Evolutionary conservation across 2,888 invertebrate genomes (phyloP), one percentile per base, ranked within the genome.

Genomic region (Ochropleura plecta): DNA sequence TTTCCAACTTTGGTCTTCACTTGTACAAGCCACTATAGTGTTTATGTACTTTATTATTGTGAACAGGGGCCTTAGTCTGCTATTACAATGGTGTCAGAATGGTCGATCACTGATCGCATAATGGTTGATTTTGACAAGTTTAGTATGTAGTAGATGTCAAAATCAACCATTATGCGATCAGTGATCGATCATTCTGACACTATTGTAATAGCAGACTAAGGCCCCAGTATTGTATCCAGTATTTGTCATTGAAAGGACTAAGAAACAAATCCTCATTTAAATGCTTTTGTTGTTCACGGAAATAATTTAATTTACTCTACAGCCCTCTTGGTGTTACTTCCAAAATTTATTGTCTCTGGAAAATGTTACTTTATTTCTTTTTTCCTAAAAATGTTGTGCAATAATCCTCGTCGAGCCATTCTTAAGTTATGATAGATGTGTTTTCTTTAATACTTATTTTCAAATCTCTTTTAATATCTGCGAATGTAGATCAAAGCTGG

Each of bases 251-350:
- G 42, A 57, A 69, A 69, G 40, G 40, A n/a, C 62, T 66, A 20
- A 0, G 51, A 49, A 76, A 81, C 66, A 78, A 78, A 74, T 82
- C 65, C n/a, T 73, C 64, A 63, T 76, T 84, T 69, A 76, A 79
- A 66, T 51, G 20, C 63, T 71, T 59, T 79, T 75, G 63, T 73
- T 83, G 70, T 63, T 68, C 40, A 59, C 60, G 49, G 49, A 78
- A 77, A 73, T 77, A 77, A 72, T 82, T 78, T 68, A 82, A 86
- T 86, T 65, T 84, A 73, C 73, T 70, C 51, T 46, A 67, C 60
- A 49, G 57, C 57, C 73, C 40, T 73, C 60, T 63, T 79, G 63
- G 66, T 74, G 73, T 76, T 59, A 4, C 42, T 30, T 30, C 53
- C 49, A 51, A 75, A 80, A 87, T 80, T 82, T 77, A 80, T 82